Evolutionary conservation across 2,888 invertebrate species (phyloP).

Genomic region (Shargacucullia verbasci): DNA sequence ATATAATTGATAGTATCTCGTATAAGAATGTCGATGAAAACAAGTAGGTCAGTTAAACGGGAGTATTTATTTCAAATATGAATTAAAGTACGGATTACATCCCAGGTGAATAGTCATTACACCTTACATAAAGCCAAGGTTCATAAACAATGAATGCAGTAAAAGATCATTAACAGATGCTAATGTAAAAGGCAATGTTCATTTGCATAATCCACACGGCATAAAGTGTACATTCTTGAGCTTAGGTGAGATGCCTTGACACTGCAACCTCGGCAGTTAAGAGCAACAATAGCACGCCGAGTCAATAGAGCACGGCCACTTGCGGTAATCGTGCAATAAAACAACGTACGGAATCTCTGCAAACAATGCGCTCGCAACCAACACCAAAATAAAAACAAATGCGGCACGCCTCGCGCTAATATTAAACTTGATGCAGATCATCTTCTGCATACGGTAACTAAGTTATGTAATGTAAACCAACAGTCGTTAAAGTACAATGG

Average conservation of each 20-base stretch:
- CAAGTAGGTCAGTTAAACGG: too few relatives aligned
- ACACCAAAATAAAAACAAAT: slow-evolving; percentile 69
- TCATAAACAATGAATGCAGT: slow-evolving; percentile 28
- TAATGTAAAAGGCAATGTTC: slow-evolving; percentile 30
- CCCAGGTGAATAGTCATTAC: background rate
- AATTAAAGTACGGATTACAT: too few relatives aligned
- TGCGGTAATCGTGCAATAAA: slow-evolving; percentile 73
- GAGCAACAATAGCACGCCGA: slow-evolving; percentile 73
- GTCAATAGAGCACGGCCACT: slow-evolving; percentile 79
- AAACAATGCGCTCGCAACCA: slow-evolving; percentile 65
- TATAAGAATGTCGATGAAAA: too few relatives aligned
- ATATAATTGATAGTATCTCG: too few relatives aligned
- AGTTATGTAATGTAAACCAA: slow-evolving; percentile 54
- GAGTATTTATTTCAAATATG: too few relatives aligned
- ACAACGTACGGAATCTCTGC: slow-evolving; percentile 68
- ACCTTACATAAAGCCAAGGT: slow-evolving; percentile 7
- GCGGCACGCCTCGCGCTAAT: slow-evolving; percentile 46
- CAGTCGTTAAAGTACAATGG: slow-evolving; percentile 55
- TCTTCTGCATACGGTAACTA: slow-evolving; percentile 52
- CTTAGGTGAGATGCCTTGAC: slow-evolving; percentile 76
- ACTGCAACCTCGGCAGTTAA: slow-evolving; percentile 74
- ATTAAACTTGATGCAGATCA: slow-evolving; percentile 55
- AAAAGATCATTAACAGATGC: slow-evolving; percentile 30
- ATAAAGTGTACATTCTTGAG: slow-evolving; percentile 60
- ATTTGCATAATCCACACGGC: slow-evolving; percentile 57